Base-by-base conservation (phyloP, 2,888 invertebrate genomes). In the Habrosyne pyritoides region DNA sequence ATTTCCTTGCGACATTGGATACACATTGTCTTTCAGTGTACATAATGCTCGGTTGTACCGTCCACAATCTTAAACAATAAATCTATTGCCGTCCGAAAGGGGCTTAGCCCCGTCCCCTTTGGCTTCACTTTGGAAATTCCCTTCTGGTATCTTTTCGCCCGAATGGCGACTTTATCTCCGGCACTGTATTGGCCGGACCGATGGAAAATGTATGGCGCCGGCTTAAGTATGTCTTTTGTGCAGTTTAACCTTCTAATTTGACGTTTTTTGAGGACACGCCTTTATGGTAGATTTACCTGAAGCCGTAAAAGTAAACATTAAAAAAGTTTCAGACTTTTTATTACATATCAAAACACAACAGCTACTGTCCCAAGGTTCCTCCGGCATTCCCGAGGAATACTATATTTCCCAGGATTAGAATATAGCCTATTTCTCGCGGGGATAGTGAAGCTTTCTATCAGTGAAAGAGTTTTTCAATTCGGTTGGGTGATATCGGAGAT, bases 41-140 rank as follows among this genome's bases (percentile, higher is more conserved):
- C 70, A 70, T 70, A 71, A 70, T 67, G 65, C 67, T 61, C 66
- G 69, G 68, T 64, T 76, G 83, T 82, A 81, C 77, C 61, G 73
- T 69, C 66, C 64, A 66, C 74, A 77, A 79, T 84, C 86, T 86
- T 73, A 77, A 77, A 79, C 85, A 83, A 86, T 87, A 87, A 87
- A 87, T 87, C 86, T 79, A 77, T 79, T 72, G 81, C 71, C 68
- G 69, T 72, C 73, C 77, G 68, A 68, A 67, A 59, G 71, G 63
- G 67, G 71, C 72, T 74, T 72, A 70, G 68, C 47, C 60, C 65
- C 63, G 58, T 61, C 63, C 66, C 70, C 68, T 63, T 65, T 36
- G 66, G 67, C 65, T 61, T 61, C 68, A 69, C 79, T 79, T 73
- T 74, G 75, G 75, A 73, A 75, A 78, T 79, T 75, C 75, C 71